Evolutionary conservation across 2,113 vertebrate species (phyloP).

Genomic region (Aphyosemion australe): DNA sequence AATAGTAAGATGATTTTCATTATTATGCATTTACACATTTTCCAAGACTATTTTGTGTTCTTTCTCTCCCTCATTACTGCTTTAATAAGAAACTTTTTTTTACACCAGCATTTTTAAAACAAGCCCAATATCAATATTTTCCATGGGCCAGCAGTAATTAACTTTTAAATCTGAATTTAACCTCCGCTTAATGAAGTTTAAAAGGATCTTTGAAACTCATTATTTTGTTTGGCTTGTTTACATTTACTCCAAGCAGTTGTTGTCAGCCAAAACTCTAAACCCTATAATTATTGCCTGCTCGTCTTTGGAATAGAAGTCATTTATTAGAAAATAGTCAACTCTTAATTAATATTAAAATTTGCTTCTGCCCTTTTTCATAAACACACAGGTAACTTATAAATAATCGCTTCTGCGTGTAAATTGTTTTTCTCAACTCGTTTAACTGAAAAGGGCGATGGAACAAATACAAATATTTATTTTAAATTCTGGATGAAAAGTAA

Average conservation of each 20-base stretch:
- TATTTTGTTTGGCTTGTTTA: neutral
- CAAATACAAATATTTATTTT: too few species aligned
- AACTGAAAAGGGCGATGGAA: too few species aligned
- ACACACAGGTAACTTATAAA: neutral
- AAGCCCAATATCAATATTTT: neutral
- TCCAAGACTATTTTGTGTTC: constrained; percentile 31
- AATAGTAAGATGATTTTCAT: constrained; percentile 54
- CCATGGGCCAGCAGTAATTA: neutral
- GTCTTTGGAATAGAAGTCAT: neutral
- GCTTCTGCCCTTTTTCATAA: neutral
- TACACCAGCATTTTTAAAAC: neutral
- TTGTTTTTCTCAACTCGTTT: too few species aligned
- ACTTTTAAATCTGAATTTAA: neutral
- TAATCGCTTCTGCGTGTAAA: too few species aligned
- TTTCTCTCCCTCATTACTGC: constrained; percentile 13
- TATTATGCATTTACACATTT: constrained; percentile 55
- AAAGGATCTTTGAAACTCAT: neutral
- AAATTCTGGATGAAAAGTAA: too few species aligned
- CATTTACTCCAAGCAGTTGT: too few species aligned
- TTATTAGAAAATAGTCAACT: neutral
- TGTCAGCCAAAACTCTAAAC: neutral
- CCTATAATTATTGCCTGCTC: neutral
- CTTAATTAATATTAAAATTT: neutral
- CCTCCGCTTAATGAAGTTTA: neutral
- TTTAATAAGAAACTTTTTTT: constrained; percentile 1